Evolutionary conservation across 2,888 invertebrate genomes (phyloP), one percentile per base, ranked within the genome.

Genomic region (Stegophylla sp.): DNA sequence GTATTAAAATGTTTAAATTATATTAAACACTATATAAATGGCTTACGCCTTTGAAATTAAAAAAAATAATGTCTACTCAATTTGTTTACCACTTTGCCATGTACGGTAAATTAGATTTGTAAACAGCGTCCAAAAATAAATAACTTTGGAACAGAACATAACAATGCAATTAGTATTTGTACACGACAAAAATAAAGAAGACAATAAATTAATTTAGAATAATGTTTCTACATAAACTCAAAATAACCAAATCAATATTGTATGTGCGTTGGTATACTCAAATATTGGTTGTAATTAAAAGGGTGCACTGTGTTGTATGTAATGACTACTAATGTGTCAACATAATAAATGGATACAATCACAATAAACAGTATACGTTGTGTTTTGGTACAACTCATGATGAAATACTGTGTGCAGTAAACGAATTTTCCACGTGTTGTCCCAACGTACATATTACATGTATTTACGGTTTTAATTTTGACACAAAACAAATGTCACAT

Each of bases 241-340:
- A 23, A 66, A 26, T 15, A 23, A 34, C 51, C 34, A 34, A 34
- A 51, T 69, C 51, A 51, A 69, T 51, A 34, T 51, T n/a, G 26
- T n/a, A 34, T 28, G 15, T 34, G 51, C 51, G 51, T 69, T 34
- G 28, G 34, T 53, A 34, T 34, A 53, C 34, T 51, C 28, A 69
- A 69, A 69, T 69, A 69, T 69, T 69, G 5, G 28, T 34, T 10
- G 13, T 69, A 69, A 69, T 69, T 69, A 69, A 69, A 69, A 69
- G 69, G 51, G 45, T 69, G 41, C 48, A n/a, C 7, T 0, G 7
- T n/a, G 34, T 69, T 51, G 48, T 20, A 53, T 51, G 48, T 20
- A 53, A 69, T 51, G 34, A 69, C 51, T 26, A 26, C 3, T 69
- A 69, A 51, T 41, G 48, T 28, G 69, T 56, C 67, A 45, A 45